Evolutionary conservation across 2,888 invertebrate species (phyloP), one percentile per base, ranked within the genome.

Genomic region (Harmothoe impar): DNA sequence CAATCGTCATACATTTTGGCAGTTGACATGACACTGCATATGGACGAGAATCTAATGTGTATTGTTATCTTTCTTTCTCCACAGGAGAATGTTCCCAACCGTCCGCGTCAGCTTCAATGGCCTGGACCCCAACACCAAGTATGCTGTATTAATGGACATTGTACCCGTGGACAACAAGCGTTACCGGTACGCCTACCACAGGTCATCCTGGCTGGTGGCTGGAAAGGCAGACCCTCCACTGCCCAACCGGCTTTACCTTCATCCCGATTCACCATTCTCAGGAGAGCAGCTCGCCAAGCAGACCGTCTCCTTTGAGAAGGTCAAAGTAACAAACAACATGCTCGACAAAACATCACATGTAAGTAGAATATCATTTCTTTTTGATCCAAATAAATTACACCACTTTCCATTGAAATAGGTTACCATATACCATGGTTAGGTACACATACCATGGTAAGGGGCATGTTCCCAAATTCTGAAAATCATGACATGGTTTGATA

Each of bases 41-140:
- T 43, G 43, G 43, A 43, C 3, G 43, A 43, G 43, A 62, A 15
- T 62, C 15, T 77, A 17, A 77, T 31, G 25, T 77, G 31, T 31
- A 77, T 31, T 1, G 5, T 77, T 77, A 3, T 77, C 77, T 17
- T 77, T 77, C n/a, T 77, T 3, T 77, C 0, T 62, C 93, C 93
- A 17, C 97, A 99, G 99, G 96, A 97, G 99, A 94, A 99, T 99
- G 99, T 99, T 99, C 96, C 99, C 99, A 93, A 99, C 99, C 93
- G 97, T 99, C 94, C 97, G 99, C 92, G 98, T 98, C 92, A 98
- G 98, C 92, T 99, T 99, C 97, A 91, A 85, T 5, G 93, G 92
- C 17, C 96, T 97, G 85, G 96, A 97, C 91, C 96, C 97, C 0
- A 97, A 96, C 85, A 90, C 92, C 10, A 93, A 94, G 29, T 99